Percentiles rank a stretch among this genome's conserved stretches.
These are phyloP conservation scores for Anolis sagrei DNA, from an alignment of 2,113 vertebrate genomes.

Conservation along the genomic window DNA sequence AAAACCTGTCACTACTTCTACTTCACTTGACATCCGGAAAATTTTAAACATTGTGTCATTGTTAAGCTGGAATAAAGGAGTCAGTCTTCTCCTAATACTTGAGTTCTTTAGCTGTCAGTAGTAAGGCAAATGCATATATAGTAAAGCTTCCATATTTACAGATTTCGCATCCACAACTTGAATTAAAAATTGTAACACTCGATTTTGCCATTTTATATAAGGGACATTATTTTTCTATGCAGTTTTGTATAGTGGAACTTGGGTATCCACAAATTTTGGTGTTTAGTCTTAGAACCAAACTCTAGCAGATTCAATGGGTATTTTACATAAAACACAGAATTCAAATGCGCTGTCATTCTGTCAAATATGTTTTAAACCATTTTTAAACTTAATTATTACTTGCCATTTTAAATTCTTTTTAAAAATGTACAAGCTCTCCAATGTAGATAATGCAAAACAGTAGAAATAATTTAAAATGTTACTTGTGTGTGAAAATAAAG, in stretches of 20 bases:
- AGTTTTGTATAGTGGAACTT: too few relatives aligned
- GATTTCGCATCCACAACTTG: too few relatives aligned
- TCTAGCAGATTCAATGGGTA: too few relatives aligned
- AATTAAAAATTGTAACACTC: too few relatives aligned
- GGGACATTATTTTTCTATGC: too few relatives aligned
- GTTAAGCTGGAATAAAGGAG: conserved; percentile 43
- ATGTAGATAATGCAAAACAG: neutral
- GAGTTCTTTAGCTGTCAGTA: conserved; percentile 5
- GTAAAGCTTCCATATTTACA: too few relatives aligned
- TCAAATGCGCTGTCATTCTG: neutral
- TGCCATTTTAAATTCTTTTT: neutral
- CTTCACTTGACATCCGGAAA: neutral
- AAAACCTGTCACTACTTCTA: conserved; percentile 12
- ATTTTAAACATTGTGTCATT: conserved; percentile 40
- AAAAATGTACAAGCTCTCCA: neutral
- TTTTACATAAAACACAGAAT: too few relatives aligned
- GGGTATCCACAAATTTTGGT: too few relatives aligned
- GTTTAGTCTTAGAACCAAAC: too few relatives aligned
- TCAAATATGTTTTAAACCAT: neutral
- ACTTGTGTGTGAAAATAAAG: neutral
- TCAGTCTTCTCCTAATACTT: neutral
- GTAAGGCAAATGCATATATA: neutral
- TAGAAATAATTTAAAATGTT: neutral
- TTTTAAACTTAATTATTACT: neutral
- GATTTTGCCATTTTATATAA: too few relatives aligned